Base-by-base conservation (phyloP, 37 sponge, comb jelly and placozoan genomes). In the Ianthella basta region DNA sequence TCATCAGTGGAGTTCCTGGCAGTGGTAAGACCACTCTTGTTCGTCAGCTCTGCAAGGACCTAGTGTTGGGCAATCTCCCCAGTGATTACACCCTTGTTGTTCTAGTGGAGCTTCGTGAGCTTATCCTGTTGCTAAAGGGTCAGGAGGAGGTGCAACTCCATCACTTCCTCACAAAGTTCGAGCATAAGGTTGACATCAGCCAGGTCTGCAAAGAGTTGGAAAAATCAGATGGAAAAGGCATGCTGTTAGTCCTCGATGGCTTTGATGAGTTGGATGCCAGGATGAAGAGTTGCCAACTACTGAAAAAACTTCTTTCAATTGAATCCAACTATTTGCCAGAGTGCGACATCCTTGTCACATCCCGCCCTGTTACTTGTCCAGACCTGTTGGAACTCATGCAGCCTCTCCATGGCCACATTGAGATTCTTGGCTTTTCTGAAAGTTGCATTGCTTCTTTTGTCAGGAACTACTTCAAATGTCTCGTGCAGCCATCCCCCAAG, bases 1-100 rank as follows among this genome's bases (percentile, higher is more conserved):
- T 72, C 18, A 72, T 72, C 35, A 72, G 73, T 32, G 73, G 73
- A 72, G 73, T 40, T 29, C 73, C 73, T 72, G 73, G 73, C 5
- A 37, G 73, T 32, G 73, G 73, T 12, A 72, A 72, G 19, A 72
- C 32, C 39, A 72, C 73, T 10, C 40, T 72, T 12, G 33, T 40
- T 10, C 8, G 73, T 20, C 37, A 72, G 5, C 40, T 72, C 5
- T 72, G 73, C 73, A 33, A 8, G 13, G 73, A 72, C 37, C 37
- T 72, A 13, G 33, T 40, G 20, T 34, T 40, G 20, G 14, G 39
- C 21, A 15, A 72, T 5, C 73, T 72, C 5, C 8, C 20, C 8
- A 33, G 36, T 8, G 20, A 8, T 19, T 72, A 72, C 40, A 20
- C 32, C 20, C 10, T 72, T 20, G 39, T 72, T 10, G 40, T 72